Evolutionary conservation across 2,113 vertebrate genomes (phyloP).

Genomic region (Heterotilapia buettikoferi): DNA sequence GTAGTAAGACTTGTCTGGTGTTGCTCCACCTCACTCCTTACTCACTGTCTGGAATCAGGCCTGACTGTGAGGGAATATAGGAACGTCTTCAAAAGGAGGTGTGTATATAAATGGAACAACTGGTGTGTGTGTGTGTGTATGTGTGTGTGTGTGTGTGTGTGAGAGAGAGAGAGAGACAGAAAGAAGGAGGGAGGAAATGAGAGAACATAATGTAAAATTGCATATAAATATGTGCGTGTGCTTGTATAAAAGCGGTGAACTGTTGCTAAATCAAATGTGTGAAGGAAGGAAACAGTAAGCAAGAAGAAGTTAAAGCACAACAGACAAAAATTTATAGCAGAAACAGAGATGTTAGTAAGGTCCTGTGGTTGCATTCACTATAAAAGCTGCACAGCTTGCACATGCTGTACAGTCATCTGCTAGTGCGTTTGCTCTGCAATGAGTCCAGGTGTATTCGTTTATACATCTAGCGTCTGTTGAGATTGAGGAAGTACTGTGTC

Average conservation of each 20-base stretch:
- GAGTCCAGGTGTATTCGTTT: slow-evolving; percentile 8
- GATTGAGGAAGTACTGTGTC: slow-evolving; percentile 17
- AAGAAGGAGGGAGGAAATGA: background rate
- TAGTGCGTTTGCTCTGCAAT: background rate
- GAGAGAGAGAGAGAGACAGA: background rate
- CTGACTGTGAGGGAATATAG: slow-evolving; percentile 48
- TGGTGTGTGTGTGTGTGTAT: background rate
- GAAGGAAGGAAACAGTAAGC: background rate
- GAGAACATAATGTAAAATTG: background rate
- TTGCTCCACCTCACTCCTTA: slow-evolving; percentile 27
- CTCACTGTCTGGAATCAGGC: slow-evolving; percentile 42
- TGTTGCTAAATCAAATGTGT: background rate
- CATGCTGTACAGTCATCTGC: background rate
- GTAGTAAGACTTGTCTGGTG: slow-evolving; percentile 22
- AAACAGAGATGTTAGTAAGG: background rate
- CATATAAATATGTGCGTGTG: background rate
- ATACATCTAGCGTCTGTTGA: slow-evolving; percentile 5
- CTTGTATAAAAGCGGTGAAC: background rate
- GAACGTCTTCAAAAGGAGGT: slow-evolving; percentile 56
- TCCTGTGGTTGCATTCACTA: background rate
- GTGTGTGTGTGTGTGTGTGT: background rate
- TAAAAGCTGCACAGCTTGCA: background rate
- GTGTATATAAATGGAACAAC: slow-evolving; percentile 2
- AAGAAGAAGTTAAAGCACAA: background rate
- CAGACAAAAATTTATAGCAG: background rate